Conservation (phyloP, 2,797 vertebrate genomes). For the Chanos chanos region DNA sequence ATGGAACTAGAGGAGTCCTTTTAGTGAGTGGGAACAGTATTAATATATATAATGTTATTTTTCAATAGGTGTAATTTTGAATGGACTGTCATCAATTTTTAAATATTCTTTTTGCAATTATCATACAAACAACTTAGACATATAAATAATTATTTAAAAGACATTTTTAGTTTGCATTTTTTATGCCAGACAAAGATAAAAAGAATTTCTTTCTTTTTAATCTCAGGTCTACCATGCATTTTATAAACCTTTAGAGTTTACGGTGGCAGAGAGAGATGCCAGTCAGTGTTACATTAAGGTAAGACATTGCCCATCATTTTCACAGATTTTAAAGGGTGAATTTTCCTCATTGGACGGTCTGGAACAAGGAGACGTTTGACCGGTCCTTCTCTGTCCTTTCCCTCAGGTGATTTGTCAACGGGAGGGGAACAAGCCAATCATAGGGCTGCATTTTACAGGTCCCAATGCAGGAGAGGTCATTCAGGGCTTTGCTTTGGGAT, state of each 20-base stretch:
- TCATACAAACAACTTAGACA: too few relatives aligned
- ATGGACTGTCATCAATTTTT: too few relatives aligned
- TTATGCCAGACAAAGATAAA: too few relatives aligned
- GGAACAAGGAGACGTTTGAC: too few relatives aligned
- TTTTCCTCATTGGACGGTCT: neutral
- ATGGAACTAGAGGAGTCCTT: too few relatives aligned
- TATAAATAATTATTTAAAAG: too few relatives aligned
- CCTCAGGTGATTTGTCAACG: slow-evolving; percentile 86
- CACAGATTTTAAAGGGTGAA: neutral
- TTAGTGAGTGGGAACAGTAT: too few relatives aligned
- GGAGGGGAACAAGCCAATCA: slow-evolving; percentile 74
- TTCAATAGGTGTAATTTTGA: too few relatives aligned
- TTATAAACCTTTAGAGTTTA: slow-evolving; percentile 94
- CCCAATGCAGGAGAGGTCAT: slow-evolving; percentile 92
- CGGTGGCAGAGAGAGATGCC: slow-evolving; percentile 80
- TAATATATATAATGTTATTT: too few relatives aligned
- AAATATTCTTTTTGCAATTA: too few relatives aligned
- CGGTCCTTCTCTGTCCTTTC: slow-evolving; percentile 29
- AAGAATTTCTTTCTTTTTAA: neutral
- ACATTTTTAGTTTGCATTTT: too few relatives aligned
- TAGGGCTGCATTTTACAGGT: slow-evolving; percentile 93
- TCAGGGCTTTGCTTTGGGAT: slow-evolving; percentile 89
- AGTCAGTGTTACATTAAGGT: slow-evolving; percentile 95
- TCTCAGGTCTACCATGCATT: slow-evolving; percentile 89
- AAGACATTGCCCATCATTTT: slow-evolving; percentile 35